Base-by-base conservation (phyloP, 2,797 vertebrate genomes). In the Sphaeramia orbicularis region DNA sequence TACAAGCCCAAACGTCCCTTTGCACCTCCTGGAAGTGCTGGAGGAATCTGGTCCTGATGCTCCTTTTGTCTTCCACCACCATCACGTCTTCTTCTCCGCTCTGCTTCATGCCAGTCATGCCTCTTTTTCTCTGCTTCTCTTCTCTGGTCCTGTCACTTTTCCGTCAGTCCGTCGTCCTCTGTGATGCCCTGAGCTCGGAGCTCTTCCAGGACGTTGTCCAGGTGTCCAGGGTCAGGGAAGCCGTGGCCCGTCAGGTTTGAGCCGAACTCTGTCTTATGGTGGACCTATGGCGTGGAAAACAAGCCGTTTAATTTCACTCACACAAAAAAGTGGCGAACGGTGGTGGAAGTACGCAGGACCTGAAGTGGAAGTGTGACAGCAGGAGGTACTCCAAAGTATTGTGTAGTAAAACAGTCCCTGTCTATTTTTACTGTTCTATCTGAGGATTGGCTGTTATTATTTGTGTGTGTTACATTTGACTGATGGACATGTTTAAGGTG, bases 201-300 rank as follows among this genome's bases (percentile, higher is more conserved):
- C 90, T 97, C 96, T 0, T 95, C 94, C 78, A 97, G 89, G 74
- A 98, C 96, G 16, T 97, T 96, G 89, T 97, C 95, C 59, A 97
- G 90, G 90, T 98, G 96, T 68, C 96, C 95, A 56, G 95, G 93
- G 60, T 98, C 97, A 0, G 97, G 97, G 91, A 96, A 98, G 74
- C 97, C 97, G 0, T 98, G 96, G 68, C 96, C 96, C 0, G 96
- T 97, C 68, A 98, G 95, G 81, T 98, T 98, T 74, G 97, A 98
- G 78, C 97, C 97, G 0, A 98, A 98, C 81, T 98, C 97, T 0
- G 96, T 98, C 90, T 98, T 98, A 80, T 98, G 97, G 82, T 98
- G 89, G 45, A 92, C 89, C 91, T 92, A n/a, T n/a, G n/a, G n/a
- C n/a, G n/a, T n/a, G n/a, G n/a, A n/a, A n/a, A n/a, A n/a, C n/a